Percentiles rank a stretch among this genome's conserved stretches.
phyloP scores from a whole-genome alignment of 2,113 vertebrate genomes.

The Halichoeres trimaculatus region DNA sequence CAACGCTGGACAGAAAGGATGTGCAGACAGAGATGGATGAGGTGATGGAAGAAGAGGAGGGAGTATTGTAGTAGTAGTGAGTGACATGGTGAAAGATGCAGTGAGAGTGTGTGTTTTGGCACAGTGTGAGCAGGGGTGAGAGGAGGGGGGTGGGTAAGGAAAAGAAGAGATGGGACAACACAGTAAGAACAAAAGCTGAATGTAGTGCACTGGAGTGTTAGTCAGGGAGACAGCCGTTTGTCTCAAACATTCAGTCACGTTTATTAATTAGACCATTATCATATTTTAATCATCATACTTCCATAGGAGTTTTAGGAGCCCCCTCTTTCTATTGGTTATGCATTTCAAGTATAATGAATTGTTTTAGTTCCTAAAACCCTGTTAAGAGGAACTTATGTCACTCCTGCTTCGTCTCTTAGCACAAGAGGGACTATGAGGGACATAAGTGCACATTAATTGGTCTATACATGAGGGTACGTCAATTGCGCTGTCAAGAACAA shows the following conservation, averaged over 20 bases:
- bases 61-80: constrained; percentile 11
- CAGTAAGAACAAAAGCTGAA: neutral
- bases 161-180: neutral
- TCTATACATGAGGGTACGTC: too few relatives aligned
- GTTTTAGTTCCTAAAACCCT: too few relatives aligned
- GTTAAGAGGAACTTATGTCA: too few relatives aligned
- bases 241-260: constrained; percentile 4
- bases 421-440: too few relatives aligned
- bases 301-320: too few relatives aligned
- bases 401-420: too few relatives aligned
- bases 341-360: too few relatives aligned
- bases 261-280: too few relatives aligned
- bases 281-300: neutral
- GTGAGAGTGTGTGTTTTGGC: constrained; percentile 30
- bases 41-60: constrained; percentile 4
- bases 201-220: neutral
- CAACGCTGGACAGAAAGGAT: constrained; percentile 68
- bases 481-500: too few relatives aligned
- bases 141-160: neutral
- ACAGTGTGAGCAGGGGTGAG: neutral
- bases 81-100: constrained; percentile 14
- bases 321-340: too few relatives aligned
- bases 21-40: constrained; percentile 40
- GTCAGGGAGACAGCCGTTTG: neutral
- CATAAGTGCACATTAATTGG: too few relatives aligned